phyloP scores from a whole-genome alignment of 1,140 invertebrate genomes.

The Epicauta chinensis region DNA sequence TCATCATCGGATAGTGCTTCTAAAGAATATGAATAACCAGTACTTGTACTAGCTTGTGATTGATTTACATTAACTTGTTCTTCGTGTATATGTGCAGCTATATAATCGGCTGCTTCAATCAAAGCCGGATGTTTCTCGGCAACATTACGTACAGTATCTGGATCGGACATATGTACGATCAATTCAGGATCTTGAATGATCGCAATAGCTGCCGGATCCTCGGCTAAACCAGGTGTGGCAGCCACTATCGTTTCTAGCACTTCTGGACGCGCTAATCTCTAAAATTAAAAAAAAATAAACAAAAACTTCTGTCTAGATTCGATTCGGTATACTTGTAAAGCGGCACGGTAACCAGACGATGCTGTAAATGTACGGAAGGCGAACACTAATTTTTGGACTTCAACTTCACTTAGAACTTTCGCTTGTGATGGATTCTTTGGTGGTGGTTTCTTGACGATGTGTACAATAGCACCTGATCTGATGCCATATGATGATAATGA shows the following conservation, averaged over 20 bases:
- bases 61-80: conserved; percentile 41
- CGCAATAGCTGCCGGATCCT: conserved; percentile 50
- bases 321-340: conserved; percentile 42
- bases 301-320: conserved; percentile 1
- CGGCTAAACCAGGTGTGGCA: conserved; percentile 45
- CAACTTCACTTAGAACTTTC: conserved; percentile 41
- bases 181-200: conserved; percentile 52
- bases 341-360: conserved; percentile 43
- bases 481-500: conserved; percentile 46
- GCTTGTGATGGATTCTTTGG: conserved; percentile 26
- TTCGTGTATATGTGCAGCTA: conserved; percentile 49
- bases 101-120: conserved; percentile 47
- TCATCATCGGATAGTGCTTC: conserved; percentile 51
- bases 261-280: conserved; percentile 48
- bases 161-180: conserved; percentile 48
- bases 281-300: conserved; percentile 14
- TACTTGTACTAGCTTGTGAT: conserved; percentile 33
- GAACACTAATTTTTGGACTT: conserved; percentile 44
- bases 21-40: conserved; percentile 44
- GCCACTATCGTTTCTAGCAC: conserved; percentile 50
- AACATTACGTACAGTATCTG: conserved; percentile 47
- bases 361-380: conserved; percentile 46
- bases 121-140: conserved; percentile 48
- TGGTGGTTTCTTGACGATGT: conserved; percentile 47
- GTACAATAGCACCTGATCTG: conserved; percentile 47